Evolutionary conservation across 2,113 vertebrate species (phyloP).

Genomic region (Herpailurus yagouaroundi): DNA sequence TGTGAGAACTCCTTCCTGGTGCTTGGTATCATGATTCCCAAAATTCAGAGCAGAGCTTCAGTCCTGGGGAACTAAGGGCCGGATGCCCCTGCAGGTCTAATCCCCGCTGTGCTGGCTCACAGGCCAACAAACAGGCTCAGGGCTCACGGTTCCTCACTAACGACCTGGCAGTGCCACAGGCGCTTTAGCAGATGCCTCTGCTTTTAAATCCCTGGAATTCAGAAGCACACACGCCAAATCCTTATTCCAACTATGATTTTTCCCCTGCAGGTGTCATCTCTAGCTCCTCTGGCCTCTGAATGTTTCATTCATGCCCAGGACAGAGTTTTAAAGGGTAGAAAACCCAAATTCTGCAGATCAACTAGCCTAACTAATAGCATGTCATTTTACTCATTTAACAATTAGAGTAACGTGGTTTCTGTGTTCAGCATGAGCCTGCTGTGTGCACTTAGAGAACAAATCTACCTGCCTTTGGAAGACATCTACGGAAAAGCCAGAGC

Average conservation of each 20-base stretch:
- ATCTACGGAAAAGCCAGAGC: neutral
- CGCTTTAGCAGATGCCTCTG: neutral
- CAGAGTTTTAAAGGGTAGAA: conserved; percentile 25
- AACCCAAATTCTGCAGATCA: conserved; percentile 17
- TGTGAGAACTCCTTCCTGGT: neutral
- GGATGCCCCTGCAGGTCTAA: neutral
- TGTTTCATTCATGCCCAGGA: conserved; percentile 52
- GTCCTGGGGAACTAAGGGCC: neutral
- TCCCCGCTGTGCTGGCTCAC: neutral
- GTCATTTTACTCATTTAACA: conserved; percentile 4
- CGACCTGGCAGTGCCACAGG: neutral
- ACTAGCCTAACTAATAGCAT: conserved; percentile 30
- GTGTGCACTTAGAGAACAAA: neutral
- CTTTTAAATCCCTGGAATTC: neutral
- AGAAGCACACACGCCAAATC: neutral
- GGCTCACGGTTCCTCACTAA: neutral
- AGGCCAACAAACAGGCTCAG: neutral
- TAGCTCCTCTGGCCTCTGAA: conserved; percentile 51
- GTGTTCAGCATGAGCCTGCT: neutral
- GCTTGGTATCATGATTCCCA: neutral
- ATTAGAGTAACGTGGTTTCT: neutral
- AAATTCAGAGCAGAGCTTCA: neutral
- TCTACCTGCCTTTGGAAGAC: neutral
- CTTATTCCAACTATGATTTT: neutral
- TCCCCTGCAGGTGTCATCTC: conserved; percentile 23